These are phyloP conservation scores for Ameiurus melas DNA, from an alignment of 2,113 vertebrate species.

Conservation along the genomic window DNA sequence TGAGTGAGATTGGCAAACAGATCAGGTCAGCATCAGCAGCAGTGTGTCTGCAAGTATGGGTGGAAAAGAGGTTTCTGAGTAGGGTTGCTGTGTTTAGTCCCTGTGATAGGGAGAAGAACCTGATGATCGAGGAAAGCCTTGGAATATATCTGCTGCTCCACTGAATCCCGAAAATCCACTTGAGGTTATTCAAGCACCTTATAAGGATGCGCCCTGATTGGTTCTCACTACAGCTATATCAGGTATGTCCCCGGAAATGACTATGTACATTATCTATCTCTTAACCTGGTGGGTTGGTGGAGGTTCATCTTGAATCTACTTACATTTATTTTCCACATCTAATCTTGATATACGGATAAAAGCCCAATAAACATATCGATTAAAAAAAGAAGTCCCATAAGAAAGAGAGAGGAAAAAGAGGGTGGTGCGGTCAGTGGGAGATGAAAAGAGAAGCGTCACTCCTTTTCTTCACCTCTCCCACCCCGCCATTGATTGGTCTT, in stretches of 20 bases:
- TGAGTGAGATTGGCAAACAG: not conserved
- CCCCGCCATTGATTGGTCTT: constrained; percentile 67
- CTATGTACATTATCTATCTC: not conserved
- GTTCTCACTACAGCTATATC: not conserved
- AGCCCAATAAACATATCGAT: not conserved
- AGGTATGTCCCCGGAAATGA: not conserved
- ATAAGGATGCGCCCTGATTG: no score
- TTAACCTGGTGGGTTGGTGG: not conserved
- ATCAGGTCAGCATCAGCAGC: not conserved
- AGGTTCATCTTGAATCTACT: not conserved
- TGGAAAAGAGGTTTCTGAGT: not conserved
- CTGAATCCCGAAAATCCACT: not conserved
- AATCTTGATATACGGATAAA: not conserved
- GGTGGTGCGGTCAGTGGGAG: constrained; percentile 62
- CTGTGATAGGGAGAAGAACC: not conserved
- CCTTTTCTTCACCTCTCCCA: constrained; percentile 61
- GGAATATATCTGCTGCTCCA: not conserved
- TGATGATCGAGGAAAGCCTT: not conserved
- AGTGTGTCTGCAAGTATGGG: not conserved
- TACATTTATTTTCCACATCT: not conserved
- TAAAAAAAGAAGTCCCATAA: not conserved
- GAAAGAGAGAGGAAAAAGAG: not conserved
- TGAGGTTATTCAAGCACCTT: not conserved
- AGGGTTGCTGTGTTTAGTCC: not conserved
- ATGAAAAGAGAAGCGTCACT: constrained; percentile 64